Base-by-base conservation (phyloP, 2,888 invertebrate genomes). In the Athalia circularis region DNA sequence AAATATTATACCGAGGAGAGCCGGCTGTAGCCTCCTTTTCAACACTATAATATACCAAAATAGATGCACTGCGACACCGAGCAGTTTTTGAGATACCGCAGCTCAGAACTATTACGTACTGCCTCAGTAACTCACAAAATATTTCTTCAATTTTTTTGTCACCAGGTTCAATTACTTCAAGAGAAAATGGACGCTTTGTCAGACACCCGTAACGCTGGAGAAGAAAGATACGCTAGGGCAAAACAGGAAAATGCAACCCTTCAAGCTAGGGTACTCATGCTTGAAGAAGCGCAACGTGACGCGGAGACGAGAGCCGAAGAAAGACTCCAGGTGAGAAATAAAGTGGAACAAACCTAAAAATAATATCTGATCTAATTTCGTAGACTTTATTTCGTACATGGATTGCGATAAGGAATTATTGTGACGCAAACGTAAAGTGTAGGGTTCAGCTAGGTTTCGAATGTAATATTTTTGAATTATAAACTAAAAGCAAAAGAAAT, bases 171-270 rank as follows among this genome's bases (percentile, higher is more conserved):
- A 92, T 93, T 96, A 87, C 93, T 98, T 82, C 98, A 98, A 91
- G 96, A 97, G 89, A 97, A 98, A 92, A 96, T 98, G 91, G 95
- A 95, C 81, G 95, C 95, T 79, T 92, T 98, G 85, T 96, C 96
- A 70, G 97, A 98, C 90, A 96, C 96, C 74, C 97, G 97, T 87
- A 94, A 94, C 86, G 94, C 95, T 78, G 95, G 95, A 7, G 97
- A 98, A 90, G 97, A 97, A 90, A 93, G 97, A 83, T 98, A 98
- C 90, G 94, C 95, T 77, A 93, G 96, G 86, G 96, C 96, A 78
- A 98, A 98, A 91, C 95, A 98, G 79, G 98, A 98, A 91, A 98
- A 98, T 93, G 96, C 97, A 2, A 95, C 96, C 79, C 93, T 98
- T 61, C 97, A 97, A 88, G 96, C 97, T 59, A 93, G 97, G 85